These are phyloP conservation scores for Phoxinus dragarum DNA, from an alignment of 2,797 vertebrate species.

Conservation along the genomic window DNA sequence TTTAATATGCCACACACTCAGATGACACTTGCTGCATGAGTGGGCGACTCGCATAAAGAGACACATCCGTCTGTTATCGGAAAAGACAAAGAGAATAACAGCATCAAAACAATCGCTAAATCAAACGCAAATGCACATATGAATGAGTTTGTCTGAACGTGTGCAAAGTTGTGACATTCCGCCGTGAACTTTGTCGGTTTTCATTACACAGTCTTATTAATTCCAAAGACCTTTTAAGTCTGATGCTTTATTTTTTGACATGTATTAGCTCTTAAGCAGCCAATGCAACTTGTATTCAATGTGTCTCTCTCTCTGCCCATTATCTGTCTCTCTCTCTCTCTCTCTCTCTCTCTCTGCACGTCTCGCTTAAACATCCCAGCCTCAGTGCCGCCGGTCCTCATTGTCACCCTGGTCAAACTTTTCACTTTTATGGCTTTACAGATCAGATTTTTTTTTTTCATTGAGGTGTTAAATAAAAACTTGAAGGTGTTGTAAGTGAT, in stretches of 20 bases:
- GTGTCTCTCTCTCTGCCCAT: slow-evolving; percentile 32
- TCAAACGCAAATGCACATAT: slow-evolving; percentile 63
- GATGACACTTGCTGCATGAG: slow-evolving; percentile 43
- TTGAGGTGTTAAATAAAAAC: neutral
- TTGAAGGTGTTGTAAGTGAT: neutral
- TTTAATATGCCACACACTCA: slow-evolving; percentile 53
- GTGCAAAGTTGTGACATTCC: slow-evolving; percentile 11
- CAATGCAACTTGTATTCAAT: neutral
- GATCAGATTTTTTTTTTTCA: neutral
- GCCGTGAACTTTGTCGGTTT: slow-evolving; percentile 14
- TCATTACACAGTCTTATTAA: slow-evolving; percentile 36
- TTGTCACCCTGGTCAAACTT: neutral
- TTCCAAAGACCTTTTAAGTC: slow-evolving; percentile 9
- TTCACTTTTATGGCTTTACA: slow-evolving; percentile 12
- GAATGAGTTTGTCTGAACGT: neutral
- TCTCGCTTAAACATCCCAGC: slow-evolving; percentile 9
- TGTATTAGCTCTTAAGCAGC: neutral
- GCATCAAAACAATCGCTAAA: slow-evolving; percentile 63
- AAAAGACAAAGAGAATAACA: slow-evolving; percentile 57
- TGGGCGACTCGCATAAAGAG: slow-evolving; percentile 50
- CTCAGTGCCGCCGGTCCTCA: neutral
- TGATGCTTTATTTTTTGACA: slow-evolving; percentile 6
- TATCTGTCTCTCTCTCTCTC: slow-evolving; percentile 18
- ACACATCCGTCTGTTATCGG: slow-evolving; percentile 35
- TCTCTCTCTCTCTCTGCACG: neutral